Conservation (phyloP, 2,797 vertebrate genomes). For the Pseudocheirus occidentalis region DNA sequence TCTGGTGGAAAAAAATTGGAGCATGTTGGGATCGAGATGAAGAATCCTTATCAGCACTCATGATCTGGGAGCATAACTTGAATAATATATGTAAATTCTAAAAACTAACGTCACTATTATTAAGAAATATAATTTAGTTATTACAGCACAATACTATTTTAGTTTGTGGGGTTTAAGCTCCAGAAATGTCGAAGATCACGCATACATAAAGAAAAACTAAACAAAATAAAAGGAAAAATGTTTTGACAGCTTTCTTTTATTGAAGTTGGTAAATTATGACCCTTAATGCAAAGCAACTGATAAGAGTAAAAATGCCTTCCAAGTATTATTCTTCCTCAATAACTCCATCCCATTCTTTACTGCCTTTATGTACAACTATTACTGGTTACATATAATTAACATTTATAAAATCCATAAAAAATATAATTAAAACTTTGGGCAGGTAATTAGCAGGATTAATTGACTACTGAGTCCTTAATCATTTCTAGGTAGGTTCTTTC, state of each 20-base stretch:
- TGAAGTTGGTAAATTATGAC: not conserved
- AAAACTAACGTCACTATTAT: not conserved
- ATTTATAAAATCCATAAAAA: slow-evolving; percentile 47
- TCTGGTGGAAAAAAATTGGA: not conserved
- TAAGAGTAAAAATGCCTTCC: not conserved
- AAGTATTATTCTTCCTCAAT: not conserved
- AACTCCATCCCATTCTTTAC: not conserved
- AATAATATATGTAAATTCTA: not conserved
- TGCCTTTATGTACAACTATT: not conserved
- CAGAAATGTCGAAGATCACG: not conserved
- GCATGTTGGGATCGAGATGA: not conserved
- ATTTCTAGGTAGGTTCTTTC: not conserved
- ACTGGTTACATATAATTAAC: slow-evolving; percentile 1
- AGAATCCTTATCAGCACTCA: not conserved
- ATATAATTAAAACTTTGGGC: slow-evolving; percentile 16
- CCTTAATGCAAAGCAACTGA: not conserved
- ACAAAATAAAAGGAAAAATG: not conserved
- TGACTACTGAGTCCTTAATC: slow-evolving; percentile 11
- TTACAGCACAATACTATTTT: not conserved
- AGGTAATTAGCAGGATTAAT: slow-evolving; percentile 30
- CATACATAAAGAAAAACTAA: not conserved
- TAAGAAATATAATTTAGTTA: not conserved
- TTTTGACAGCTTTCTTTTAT: not conserved
- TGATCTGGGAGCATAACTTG: not conserved
- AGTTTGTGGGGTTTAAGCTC: not conserved